Evolutionary conservation across 64 coral and sea anemone genomes (phyloP), one percentile per base, ranked within the genome.

Genomic region (Trachythela sp.): DNA sequence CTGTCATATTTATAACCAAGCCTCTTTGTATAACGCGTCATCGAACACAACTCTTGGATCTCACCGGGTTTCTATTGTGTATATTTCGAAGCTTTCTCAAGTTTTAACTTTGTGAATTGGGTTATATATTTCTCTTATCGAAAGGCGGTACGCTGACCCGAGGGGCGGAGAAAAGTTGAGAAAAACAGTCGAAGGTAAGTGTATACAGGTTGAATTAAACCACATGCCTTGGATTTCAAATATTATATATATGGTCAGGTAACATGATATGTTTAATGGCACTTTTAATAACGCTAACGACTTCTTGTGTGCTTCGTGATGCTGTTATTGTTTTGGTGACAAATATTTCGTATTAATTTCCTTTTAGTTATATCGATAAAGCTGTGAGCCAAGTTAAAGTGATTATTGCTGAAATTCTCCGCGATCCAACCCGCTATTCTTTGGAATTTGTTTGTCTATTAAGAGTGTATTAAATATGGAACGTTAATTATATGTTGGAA

Each of bases 281-380:
- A 26, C 24, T 6, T 64, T 64, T n/a, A 64, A 13, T 64, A 64
- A 64, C 56, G 56, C 56, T 64, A 64, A 64, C 56, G 56, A 64
- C 56, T 64, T 64, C 56, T 64, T 26, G 4, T 64, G 20, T 27
- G 18, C 56, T n/a, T 64, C 22, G 56, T 27, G 20, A n/a, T 64
- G 56, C 56, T 64, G 56, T 64, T 52, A 52, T 52, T 64, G 56
- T 64, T 64, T 64, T 64, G 56, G 56, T 64, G 56, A 64, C 56
- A 26, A 64, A 26, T 64, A 64, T 64, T 26, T 64, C 24, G 56
- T 64, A 64, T 64, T 64, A 20, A 64, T 64, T 64, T 26, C 56
- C 56, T 64, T 64, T 64, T 27, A 64, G 56, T 24, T 64, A n/a
- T 27, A 64, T n/a, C 22, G 20, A 6, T 64, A 64, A 64, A 64